Conservation (phyloP, 1,140 invertebrate species). For the Procambarus virginalis region DNA sequence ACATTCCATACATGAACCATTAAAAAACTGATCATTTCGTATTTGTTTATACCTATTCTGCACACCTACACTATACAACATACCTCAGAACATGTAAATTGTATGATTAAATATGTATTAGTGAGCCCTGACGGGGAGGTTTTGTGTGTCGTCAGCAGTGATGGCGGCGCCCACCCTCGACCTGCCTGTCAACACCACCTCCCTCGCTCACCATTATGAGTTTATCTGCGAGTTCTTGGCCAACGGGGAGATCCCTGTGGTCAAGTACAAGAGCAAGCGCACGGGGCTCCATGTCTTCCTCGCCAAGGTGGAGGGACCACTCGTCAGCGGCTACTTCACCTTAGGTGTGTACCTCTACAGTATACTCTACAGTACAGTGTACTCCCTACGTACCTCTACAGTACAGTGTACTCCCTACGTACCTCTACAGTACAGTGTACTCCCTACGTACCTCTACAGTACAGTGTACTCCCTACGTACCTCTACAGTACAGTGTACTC, state of each 20-base stretch:
- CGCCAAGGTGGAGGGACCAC: constrained; percentile 85
- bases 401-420: too few species aligned
- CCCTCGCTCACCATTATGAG: constrained; percentile 41
- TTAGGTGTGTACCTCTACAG: constrained; percentile 78
- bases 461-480: too few species aligned
- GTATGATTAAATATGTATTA: not conserved
- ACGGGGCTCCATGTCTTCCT: constrained; percentile 87
- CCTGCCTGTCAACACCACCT: constrained; percentile 8
- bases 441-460: too few species aligned
- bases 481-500: too few species aligned
- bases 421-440: too few species aligned
- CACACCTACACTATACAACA: too few species aligned
- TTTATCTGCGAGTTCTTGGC: constrained; percentile 43
- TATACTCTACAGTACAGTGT: too few species aligned
- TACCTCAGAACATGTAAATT: too few species aligned
- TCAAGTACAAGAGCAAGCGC: constrained; percentile 86
- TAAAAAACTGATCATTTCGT: too few species aligned
- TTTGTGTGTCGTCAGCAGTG: constrained; percentile 27
- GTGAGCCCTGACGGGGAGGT: not conserved
- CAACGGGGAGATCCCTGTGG: constrained; percentile 79
- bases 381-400: too few species aligned
- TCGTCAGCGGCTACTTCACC: constrained; percentile 90
- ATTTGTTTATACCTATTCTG: too few species aligned
- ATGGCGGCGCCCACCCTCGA: constrained; percentile 42
- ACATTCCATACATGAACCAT: too few species aligned